Evolutionary conservation across 2,888 invertebrate species (phyloP).

Genomic region (Synergus japonicus): DNA sequence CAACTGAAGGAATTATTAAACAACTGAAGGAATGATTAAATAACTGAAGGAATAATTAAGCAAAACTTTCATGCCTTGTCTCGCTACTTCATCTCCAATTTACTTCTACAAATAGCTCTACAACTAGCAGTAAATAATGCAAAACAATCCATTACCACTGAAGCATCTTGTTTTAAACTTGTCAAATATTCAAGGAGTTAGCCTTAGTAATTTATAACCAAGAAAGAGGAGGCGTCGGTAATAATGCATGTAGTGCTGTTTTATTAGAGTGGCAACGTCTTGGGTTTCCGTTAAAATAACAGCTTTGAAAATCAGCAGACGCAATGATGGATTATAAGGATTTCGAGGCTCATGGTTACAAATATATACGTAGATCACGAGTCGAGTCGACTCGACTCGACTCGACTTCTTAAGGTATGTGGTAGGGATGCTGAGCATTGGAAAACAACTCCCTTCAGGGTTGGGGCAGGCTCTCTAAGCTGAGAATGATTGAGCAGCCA

Average conservation of each 20-base stretch:
- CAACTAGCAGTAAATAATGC: neutral
- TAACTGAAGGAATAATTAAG: too few relatives aligned
- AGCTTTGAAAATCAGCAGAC: conserved; percentile 38
- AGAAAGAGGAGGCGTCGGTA: conserved; percentile 11
- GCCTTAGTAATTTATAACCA: conserved; percentile 44
- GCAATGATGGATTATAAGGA: conserved; percentile 57
- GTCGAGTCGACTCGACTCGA: conserved; percentile 35
- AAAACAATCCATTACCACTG: conserved; percentile 17
- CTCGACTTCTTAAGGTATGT: neutral
- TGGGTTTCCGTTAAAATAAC: conserved; percentile 9
- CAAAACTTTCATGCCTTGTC: neutral
- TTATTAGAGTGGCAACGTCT: conserved; percentile 18
- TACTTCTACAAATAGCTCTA: neutral
- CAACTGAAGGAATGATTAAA: too few relatives aligned
- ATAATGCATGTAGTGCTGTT: conserved; percentile 13
- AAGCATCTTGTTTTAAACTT: conserved; percentile 1
- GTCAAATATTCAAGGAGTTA: conserved; percentile 24
- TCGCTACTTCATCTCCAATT: neutral
- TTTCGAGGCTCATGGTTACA: conserved; percentile 53
- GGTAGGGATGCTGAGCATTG: conserved; percentile 58
- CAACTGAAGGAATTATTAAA: too few relatives aligned
- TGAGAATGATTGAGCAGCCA: conserved; percentile 71
- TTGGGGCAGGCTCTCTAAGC: conserved; percentile 59
- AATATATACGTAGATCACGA: conserved; percentile 49
- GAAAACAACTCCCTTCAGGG: conserved; percentile 65